Conservation (phyloP, 2,113 vertebrate species). For the Oncorhynchus masou region DNA sequence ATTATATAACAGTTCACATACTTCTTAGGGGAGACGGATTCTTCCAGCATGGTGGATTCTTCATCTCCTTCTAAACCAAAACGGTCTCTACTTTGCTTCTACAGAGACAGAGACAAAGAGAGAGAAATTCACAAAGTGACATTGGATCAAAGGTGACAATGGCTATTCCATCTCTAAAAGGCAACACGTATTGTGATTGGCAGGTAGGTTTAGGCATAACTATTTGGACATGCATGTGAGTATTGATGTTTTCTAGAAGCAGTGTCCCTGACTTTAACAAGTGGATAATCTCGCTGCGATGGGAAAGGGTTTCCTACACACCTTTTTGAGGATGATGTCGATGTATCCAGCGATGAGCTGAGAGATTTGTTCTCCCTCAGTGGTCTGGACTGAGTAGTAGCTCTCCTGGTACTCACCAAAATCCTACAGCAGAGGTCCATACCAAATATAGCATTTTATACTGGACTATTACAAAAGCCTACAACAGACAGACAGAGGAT, state of each 20-base stretch:
- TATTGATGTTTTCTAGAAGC: background rate
- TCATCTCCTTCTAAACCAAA: slow-evolving; percentile 98
- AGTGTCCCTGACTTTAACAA: too few species aligned
- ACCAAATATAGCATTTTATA: background rate
- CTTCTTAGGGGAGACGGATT: slow-evolving; percentile 98
- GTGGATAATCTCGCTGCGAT: too few species aligned
- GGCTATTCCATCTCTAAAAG: background rate
- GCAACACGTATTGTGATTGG: background rate
- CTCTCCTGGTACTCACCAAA: slow-evolving; percentile 99
- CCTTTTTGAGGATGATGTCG: slow-evolving; percentile 99
- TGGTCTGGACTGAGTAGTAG: slow-evolving; percentile 98
- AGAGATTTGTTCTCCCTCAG: slow-evolving; percentile 98
- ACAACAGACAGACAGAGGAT: too few species aligned
- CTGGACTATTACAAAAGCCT: too few species aligned
- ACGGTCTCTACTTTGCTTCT: slow-evolving; percentile 99
- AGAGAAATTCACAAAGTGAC: background rate
- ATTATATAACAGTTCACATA: slow-evolving; percentile 57
- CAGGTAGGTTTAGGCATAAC: background rate
- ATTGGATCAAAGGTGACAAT: background rate
- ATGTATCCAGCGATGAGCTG: slow-evolving; percentile 98
- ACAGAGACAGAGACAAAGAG: slow-evolving; percentile 27
- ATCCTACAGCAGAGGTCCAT: slow-evolving; percentile 72
- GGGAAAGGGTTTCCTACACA: slow-evolving; percentile 41
- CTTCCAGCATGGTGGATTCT: slow-evolving; percentile 97
- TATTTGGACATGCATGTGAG: background rate